Conservation (phyloP, 2,797 vertebrate genomes). For the Sarcophilus harrisii region DNA sequence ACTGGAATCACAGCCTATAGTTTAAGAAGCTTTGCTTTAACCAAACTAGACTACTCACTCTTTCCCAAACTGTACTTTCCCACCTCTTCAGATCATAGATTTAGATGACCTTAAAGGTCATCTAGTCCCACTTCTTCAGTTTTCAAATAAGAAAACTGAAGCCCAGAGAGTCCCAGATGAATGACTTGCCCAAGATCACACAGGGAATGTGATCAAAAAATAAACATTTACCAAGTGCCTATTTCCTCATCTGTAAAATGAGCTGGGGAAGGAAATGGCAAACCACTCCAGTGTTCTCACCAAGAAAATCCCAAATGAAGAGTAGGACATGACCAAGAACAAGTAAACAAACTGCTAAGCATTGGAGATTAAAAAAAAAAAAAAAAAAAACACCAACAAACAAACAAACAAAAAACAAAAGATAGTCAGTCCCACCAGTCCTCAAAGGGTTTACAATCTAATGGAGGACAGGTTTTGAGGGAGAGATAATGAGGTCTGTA, state of each 20-base stretch:
- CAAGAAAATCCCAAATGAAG: background rate
- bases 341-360: background rate
- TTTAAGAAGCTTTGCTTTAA: too few relatives aligned
- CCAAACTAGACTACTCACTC: background rate
- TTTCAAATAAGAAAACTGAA: background rate
- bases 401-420: background rate
- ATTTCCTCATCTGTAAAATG: background rate
- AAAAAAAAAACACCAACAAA: background rate
- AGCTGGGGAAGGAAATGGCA: background rate
- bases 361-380: background rate
- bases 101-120: background rate
- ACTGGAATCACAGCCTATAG: too few relatives aligned
- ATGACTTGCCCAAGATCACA: background rate
- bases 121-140: background rate
- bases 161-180: background rate
- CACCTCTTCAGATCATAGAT: background rate
- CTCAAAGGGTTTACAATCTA: background rate
- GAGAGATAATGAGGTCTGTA: background rate
- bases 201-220: background rate
- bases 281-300: background rate
- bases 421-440: background rate
- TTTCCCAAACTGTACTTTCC: background rate
- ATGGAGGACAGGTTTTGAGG: background rate
- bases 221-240: background rate
- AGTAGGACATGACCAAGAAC: background rate